Percentiles rank a stretch among this genome's conserved stretches.
Evolutionary conservation across 2,113 vertebrate species (phyloP).

Genomic region (Erpornis zantholeuca): DNA sequence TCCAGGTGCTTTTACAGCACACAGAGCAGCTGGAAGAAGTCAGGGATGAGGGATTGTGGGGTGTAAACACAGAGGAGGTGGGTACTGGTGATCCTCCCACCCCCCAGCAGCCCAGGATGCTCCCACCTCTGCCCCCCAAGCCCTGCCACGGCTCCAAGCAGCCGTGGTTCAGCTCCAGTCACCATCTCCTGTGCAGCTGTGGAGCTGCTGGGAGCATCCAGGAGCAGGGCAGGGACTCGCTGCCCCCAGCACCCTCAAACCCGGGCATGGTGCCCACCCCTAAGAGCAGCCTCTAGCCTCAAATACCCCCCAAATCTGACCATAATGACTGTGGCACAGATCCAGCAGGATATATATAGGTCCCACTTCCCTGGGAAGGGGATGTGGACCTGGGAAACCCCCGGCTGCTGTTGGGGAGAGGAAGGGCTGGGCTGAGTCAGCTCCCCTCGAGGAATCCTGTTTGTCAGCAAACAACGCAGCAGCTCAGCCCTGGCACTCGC

Average conservation of each 20-base stretch:
- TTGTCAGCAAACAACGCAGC: conserved; percentile 27
- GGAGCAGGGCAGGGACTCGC: not conserved
- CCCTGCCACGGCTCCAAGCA: not conserved
- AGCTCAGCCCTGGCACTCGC: not conserved
- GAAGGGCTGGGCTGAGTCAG: conserved; percentile 59
- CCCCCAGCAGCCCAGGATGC: rapidly evolving
- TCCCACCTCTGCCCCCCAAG: not conserved
- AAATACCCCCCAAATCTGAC: not conserved
- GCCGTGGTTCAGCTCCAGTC: not conserved
- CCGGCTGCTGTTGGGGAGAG: conserved; percentile 6
- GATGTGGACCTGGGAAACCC: conserved; percentile 62
- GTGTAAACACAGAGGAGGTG: not conserved
- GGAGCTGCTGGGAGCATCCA: not conserved
- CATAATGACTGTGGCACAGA: not conserved
- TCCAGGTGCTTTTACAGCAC: not conserved
- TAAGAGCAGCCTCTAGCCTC: not conserved
- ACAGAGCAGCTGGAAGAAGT: not conserved
- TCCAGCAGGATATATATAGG: conserved; percentile 20
- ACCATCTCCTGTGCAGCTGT: not conserved
- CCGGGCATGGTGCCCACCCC: not conserved
- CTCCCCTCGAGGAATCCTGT: conserved; percentile 53
- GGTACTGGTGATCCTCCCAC: not conserved
- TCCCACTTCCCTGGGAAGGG: conserved; percentile 60
- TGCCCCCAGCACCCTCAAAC: not conserved
- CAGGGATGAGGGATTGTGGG: not conserved